Evolutionary conservation across 2,888 invertebrate genomes (phyloP).

Genomic region (Troides helena): DNA sequence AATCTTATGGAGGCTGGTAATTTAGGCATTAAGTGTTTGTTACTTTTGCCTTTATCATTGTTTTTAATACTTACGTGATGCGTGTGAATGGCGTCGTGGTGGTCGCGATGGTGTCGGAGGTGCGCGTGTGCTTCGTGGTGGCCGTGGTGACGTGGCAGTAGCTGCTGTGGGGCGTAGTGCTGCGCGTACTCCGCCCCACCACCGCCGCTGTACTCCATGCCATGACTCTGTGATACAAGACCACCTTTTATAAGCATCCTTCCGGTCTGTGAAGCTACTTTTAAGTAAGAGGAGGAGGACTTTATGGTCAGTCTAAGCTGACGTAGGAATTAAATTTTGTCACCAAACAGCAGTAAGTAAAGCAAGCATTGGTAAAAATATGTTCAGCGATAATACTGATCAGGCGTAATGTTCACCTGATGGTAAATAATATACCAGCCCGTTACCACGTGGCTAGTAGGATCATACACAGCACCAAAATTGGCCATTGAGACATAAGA

Average conservation of each 20-base stretch:
- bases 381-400: too few species aligned
- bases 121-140: conserved; percentile 74
- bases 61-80: conserved; percentile 62
- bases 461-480: too few species aligned
- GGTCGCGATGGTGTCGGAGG: conserved; percentile 69
- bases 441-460: too few species aligned
- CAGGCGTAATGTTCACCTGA: too few species aligned
- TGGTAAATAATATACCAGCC: too few species aligned
- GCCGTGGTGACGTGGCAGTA: conserved; percentile 68
- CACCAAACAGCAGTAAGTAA: too few species aligned
- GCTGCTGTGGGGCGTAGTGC: conserved; percentile 74
- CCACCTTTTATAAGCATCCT: background rate
- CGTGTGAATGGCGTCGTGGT: conserved; percentile 71
- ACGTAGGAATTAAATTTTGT: too few species aligned
- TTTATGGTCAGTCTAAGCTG: too few species aligned
- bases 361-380: too few species aligned
- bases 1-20: too few species aligned
- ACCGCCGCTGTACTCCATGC: conserved; percentile 75
- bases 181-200: conserved; percentile 69
- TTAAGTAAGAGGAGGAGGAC: background rate
- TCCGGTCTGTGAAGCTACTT: background rate
- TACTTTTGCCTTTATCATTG: background rate
- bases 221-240: conserved; percentile 64
- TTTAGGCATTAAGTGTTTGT: background rate
- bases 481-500: too few species aligned